Evolutionary conservation across 1,140 invertebrate genomes (phyloP).

Genomic region (Bombus pascuorum): DNA sequence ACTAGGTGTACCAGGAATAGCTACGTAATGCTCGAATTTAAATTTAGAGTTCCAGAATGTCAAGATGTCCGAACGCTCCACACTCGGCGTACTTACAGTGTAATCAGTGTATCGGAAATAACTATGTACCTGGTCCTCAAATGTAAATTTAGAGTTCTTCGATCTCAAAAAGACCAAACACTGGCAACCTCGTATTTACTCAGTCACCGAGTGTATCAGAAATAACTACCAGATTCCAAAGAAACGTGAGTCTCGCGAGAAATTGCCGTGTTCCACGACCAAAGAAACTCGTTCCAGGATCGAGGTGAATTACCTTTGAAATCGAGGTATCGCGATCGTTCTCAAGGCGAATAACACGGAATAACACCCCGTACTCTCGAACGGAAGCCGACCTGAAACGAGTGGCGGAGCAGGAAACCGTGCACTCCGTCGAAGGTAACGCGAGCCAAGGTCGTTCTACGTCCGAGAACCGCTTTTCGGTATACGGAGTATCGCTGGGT

Average conservation of each 20-base stretch:
- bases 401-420: slow-evolving; percentile 22
- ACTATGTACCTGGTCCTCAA: too few relatives aligned
- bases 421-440: slow-evolving; percentile 35
- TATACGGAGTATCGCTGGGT: background rate
- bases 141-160: too few relatives aligned
- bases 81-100: too few relatives aligned
- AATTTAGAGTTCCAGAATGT: too few relatives aligned
- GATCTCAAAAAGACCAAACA: too few relatives aligned
- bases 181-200: too few relatives aligned
- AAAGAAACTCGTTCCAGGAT: background rate
- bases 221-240: background rate
- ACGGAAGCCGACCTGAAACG: slow-evolving; percentile 22
- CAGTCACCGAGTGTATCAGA: too few relatives aligned
- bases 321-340: slow-evolving; percentile 17
- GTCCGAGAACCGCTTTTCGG: slow-evolving; percentile 48
- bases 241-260: background rate
- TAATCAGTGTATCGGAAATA: too few relatives aligned
- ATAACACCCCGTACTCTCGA: background rate
- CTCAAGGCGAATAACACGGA: slow-evolving; percentile 20
- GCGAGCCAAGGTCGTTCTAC: slow-evolving; percentile 51
- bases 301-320: slow-evolving; percentile 15
- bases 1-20: too few relatives aligned
- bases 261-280: background rate
- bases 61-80: too few relatives aligned
- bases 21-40: too few relatives aligned